Conservation (phyloP, 2,113 vertebrate species). For the Ploceus nigricollis region DNA sequence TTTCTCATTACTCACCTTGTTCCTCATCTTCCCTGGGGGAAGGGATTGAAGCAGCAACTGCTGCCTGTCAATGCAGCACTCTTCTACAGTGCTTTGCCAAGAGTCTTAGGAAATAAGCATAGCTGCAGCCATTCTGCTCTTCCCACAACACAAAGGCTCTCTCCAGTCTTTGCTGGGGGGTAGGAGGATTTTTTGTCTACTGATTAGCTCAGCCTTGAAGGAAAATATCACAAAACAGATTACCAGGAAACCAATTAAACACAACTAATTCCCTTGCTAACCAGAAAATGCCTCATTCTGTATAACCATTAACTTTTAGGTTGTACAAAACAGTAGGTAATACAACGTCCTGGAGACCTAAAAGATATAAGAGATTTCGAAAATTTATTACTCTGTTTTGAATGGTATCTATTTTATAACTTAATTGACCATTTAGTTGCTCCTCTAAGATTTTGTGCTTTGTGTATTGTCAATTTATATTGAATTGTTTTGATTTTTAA, state of each 20-base stretch:
- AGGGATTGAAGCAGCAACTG: background rate
- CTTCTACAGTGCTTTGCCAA: background rate
- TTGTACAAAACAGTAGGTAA: background rate
- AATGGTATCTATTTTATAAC: background rate
- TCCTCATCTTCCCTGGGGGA: background rate
- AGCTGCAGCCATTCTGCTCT: background rate
- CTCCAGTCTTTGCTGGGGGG: background rate
- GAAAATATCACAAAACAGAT: background rate
- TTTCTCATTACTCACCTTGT: background rate
- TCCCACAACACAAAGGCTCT: background rate
- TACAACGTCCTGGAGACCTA: background rate
- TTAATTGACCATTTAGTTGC: background rate
- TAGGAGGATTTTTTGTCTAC: background rate
- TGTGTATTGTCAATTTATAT: background rate
- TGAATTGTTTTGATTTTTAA: background rate
- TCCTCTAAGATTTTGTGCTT: background rate
- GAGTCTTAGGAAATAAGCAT: background rate
- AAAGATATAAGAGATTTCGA: background rate
- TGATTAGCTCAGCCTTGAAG: slow-evolving; percentile 27
- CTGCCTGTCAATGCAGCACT: background rate
- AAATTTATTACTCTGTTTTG: background rate
- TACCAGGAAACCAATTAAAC: background rate
- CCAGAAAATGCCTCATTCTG: background rate
- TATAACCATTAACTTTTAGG: slow-evolving; percentile 33
- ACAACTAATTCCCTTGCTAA: slow-evolving; percentile 1